Conservation (phyloP, 2,888 invertebrate species). For the Stictocephala bisonia region DNA sequence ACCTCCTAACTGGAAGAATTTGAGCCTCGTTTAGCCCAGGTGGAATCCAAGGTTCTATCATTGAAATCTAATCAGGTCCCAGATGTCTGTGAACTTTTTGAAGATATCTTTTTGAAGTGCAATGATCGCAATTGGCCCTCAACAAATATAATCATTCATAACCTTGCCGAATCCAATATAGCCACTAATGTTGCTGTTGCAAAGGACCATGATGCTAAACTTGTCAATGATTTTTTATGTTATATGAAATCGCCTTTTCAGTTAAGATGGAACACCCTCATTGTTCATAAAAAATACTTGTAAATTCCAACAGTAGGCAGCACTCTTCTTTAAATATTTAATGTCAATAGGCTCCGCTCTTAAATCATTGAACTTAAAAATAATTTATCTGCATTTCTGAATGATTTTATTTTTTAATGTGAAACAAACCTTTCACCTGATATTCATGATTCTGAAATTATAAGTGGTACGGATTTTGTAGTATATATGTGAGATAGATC, state of each 20-base stretch:
- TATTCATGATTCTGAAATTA: background rate
- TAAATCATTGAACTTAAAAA: background rate
- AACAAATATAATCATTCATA: too few species aligned
- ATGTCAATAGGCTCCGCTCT: slow-evolving; percentile 13
- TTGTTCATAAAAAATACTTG: slow-evolving; percentile 7
- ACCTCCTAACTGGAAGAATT: background rate
- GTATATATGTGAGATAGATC: slow-evolving; percentile 7
- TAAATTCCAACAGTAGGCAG: background rate
- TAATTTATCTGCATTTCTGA: background rate
- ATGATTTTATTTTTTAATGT: slow-evolving; percentile 5
- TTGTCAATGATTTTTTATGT: background rate
- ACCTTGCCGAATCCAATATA: background rate
- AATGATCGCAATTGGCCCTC: slow-evolving; percentile 6
- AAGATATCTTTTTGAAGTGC: background rate
- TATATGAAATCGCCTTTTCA: background rate
- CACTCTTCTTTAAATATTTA: background rate
- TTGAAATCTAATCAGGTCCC: background rate
- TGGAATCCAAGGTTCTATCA: background rate
- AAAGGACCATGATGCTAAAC: background rate
- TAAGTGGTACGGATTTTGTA: background rate
- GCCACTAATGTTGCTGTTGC: background rate
- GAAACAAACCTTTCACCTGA: slow-evolving; percentile 8
- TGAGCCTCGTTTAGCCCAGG: background rate
- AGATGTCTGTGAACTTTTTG: background rate
- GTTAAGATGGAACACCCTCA: background rate